Base-by-base conservation (phyloP, 64 coral and sea anemone genomes). In the Platygyra sinensis region DNA sequence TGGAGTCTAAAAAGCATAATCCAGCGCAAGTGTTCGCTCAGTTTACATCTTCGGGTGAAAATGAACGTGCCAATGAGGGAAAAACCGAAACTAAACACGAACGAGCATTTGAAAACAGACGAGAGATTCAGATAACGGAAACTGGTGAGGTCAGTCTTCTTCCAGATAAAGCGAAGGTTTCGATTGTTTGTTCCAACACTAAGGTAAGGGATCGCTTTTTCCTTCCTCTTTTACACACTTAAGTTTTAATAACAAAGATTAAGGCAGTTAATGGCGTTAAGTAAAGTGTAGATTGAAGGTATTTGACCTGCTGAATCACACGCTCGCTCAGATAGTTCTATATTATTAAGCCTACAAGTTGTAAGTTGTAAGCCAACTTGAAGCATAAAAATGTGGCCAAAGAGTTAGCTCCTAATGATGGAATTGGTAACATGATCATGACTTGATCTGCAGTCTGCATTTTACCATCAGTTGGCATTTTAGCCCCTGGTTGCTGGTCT, bases 21-120 rank as follows among this genome's bases (percentile, higher is more conserved):
- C 97, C 97, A 65, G 97, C 97, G 31, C 88, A 96, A 59, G 97
- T 99, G 17, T 99, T 86, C 79, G 97, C 97, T 75, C 91, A 99
- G 46, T 96, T 99, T 60, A 93, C 97, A 25, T 88, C 88, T n/a
- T 33, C 62, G 61, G 52, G 72, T 36, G 97, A 75, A 90, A 78
- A 88, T 87, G 87, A 79, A 20, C 64, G 80, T 51, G 60, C 24
- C 14, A 76, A 86, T 52, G 54, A 15, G 31, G 49, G 55, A 12
- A 74, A 51, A 76, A 52, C 20, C 29, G 22, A 84, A 51, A 61
- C 49, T 19, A 82, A 67, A 42, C 73, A 87, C 13, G 64, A 79
- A 61, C 55, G 46, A 60, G n/a, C 27, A 30, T 25, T 27, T 28
- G 28, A 67, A 24, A 51, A 85, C 32, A 89, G 73, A 73, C 83